Evolutionary conservation across 2,888 invertebrate species (phyloP), one percentile per base, ranked within the genome.

Genomic region (Nasonovia ribisnigri): DNA sequence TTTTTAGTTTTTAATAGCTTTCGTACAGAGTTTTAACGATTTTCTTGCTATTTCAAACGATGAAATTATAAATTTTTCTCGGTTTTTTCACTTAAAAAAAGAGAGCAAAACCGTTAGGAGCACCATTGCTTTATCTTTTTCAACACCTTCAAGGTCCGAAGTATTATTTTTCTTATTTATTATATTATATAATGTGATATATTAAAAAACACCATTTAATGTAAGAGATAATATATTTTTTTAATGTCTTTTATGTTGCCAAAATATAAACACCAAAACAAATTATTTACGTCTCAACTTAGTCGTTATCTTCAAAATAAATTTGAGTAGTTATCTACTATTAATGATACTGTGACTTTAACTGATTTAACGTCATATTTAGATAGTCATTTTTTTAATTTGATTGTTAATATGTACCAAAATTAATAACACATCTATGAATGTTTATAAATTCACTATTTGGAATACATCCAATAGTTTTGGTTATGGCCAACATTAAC

Each of bases 341-440:
- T 60, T 90, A 36, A 54, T n/a, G 46, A 90, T 36, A 16, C 1
- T 0, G 84, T 1, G 29, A 77, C n/a, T 43, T 13, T 48, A 48
- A 60, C 24, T 11, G 36, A 87, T 92, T 46, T 51, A 90, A 51
- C 36, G 51, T 43, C 84, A 42, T 84, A 36, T 90, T 84, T 8
- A 42, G 1, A 26, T 36, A 13, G 46, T 51, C 1, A 67, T 67
- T 36, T 67, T 67, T 36, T 36, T 77, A 54, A 36, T 88, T 88
- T 4, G 51, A 88, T 88, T 88, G n/a, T 88, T 88, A 36, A 42
- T 88, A 29, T 88, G 42, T 54, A 46, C 86, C 57, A 60, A 57
- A 60, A 92, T 48, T 46, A 92, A 92, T 77, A 88, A 51, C 48
- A 92, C 88, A 51, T 92, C 92, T 42, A 92, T 88, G 92, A 92